Evolutionary conservation across 2,888 invertebrate species (phyloP), one percentile per base, ranked within the genome.

Genomic region (Erebia epiphron): DNA sequence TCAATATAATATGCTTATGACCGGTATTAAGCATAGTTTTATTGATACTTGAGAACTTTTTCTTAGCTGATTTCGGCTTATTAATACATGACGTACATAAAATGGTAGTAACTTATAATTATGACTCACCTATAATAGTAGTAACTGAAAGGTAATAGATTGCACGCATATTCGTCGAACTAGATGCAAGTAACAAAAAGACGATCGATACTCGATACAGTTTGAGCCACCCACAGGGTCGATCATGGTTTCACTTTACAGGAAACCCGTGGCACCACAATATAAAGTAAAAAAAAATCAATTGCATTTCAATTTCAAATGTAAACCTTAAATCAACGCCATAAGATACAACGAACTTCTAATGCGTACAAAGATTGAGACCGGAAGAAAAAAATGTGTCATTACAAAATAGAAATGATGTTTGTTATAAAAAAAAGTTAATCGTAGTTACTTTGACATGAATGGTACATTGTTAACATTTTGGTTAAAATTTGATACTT

Each of bases 171-270:
- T 67, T 26, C 5, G 35, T 65, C 21, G 69, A 60, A 69, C n/a
- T 21, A 58, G 35, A 11, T 41, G 8, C 56, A 64, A 50, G 41
- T 57, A 46, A 67, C 71, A 75, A 71, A 76, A 74, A 72, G 74
- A 72, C 82, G 81, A 75, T 75, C 76, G 87, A 78, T 87, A 89
- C 81, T 79, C 76, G 87, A 89, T 85, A 85, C 79, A 77, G 78
- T 77, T 79, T 70, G 80, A 82, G 76, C 87, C 86, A 88, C 88
- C 89, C 88, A 88, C 86, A 79, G 83, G 81, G 77, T 81, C 81
- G 82, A 79, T 82, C 78, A 76, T 74, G 76, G 84, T 90, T 86
- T 90, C 85, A 75, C 79, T 82, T 92, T 91, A 92, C 92, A 91
- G 92, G 92, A 92, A 90, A 87, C 85, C 79, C 81, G 80, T 82